Evolutionary conservation across 53 echinoderm and acorn worm species (phyloP).

Genomic region (Echinometra lucunter): DNA sequence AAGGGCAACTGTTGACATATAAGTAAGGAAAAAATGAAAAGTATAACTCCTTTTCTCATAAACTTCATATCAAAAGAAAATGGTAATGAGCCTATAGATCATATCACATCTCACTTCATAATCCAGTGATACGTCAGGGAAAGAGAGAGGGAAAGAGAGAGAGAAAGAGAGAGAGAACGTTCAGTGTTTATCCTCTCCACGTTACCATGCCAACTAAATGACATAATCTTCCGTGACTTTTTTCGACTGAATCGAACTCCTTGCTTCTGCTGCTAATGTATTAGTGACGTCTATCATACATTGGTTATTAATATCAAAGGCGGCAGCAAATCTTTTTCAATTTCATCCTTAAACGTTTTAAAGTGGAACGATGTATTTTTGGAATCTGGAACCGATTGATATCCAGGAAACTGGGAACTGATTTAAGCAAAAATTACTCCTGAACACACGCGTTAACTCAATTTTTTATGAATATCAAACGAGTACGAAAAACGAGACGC

Average conservation of each 20-base stretch:
- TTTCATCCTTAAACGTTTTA: not conserved
- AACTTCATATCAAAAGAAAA: not conserved
- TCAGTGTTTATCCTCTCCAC: conserved; percentile 21
- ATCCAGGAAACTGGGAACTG: not conserved
- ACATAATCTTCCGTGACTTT: conserved; percentile 38
- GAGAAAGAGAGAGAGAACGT: too few species aligned
- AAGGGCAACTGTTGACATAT: conserved; percentile 6
- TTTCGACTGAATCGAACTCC: not conserved
- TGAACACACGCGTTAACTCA: not conserved
- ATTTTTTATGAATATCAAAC: not conserved
- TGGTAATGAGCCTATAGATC: not conserved
- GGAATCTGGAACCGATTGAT: not conserved
- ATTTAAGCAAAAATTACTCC: not conserved
- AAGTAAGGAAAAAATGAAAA: not conserved
- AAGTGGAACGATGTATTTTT: not conserved
- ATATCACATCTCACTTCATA: not conserved
- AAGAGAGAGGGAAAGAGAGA: not conserved
- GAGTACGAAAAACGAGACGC: not conserved
- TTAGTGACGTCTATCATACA: not conserved
- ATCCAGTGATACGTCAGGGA: not conserved
- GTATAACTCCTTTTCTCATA: not conserved
- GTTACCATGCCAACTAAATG: conserved; percentile 25
- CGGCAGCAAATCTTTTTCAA: not conserved
- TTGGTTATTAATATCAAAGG: not conserved
- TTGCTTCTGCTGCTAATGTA: not conserved